Evolutionary conservation across 2,113 vertebrate species (phyloP), one percentile per base, ranked within the genome.

Genomic region (Rostratula benghalensis): DNA sequence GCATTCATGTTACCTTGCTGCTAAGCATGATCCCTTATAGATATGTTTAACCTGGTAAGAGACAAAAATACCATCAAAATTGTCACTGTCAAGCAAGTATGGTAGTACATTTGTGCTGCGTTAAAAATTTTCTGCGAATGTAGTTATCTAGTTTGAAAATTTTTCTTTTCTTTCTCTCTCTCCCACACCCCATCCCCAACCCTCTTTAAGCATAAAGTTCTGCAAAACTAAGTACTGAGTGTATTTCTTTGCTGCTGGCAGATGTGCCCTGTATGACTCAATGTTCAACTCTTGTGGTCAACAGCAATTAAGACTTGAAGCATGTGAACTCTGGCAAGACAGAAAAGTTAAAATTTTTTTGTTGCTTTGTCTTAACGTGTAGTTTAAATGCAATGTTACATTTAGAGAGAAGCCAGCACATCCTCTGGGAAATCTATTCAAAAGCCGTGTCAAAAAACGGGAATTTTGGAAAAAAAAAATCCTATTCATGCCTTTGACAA

Each of bases 11-110:
- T 69, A 15, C 25, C n/a, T 77, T 71, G 12, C 54, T 71, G 33
- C 9, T 77, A 51, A 94, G 39, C 24, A 45, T 31, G 39, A 21
- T 37, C 22, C 8, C 6, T 79, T 70, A 51, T 4, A 51, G 53
- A 41, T 56, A 64, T 21, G 1, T 37, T 84, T 68, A 76, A 25
- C 9, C 27, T 23, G 15, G 7, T 45, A 53, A 45, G 20, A 91
- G 75, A 87, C 4, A 91, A 91, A 89, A 65, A 1, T 60, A 73
- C 4, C 8, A 61, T 13, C 35, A 61, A 57, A 10, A 51, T 21
- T 22, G 8, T 17, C 41, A 48, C 7, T 64, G 30, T 60, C 0
- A 0, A 64, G 39, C 24, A 93, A 59, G 7, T 43, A 18, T 0
- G 0, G 37, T 14, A 39, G 16, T 35, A 57, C 7, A 27, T 64